Evolutionary conservation across 2,888 invertebrate genomes (phyloP), one percentile per base, ranked within the genome.

Genomic region (Cheiracanthium punctorium): DNA sequence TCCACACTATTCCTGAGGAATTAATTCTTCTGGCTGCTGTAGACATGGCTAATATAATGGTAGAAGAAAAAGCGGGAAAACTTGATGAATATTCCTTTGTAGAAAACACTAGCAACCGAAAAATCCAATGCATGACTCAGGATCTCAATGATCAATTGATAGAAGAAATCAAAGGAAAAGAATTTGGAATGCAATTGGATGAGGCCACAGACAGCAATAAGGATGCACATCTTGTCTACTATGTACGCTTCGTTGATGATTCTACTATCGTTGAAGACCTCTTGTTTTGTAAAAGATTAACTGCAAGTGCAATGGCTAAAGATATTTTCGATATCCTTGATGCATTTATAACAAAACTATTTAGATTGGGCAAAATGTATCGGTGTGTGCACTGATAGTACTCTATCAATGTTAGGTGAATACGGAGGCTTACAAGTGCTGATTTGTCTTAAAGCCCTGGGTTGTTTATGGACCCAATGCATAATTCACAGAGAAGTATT

Each of bases 241-340:
- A n/a, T n/a, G n/a, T n/a, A n/a, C n/a, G n/a, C n/a, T n/a, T n/a
- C n/a, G n/a, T n/a, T n/a, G n/a, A n/a, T n/a, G n/a, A n/a, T n/a
- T n/a, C n/a, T n/a, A n/a, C n/a, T 67, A 32, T 67, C n/a, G 17
- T 67, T 28, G 29, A 67, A 29, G 28, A 67, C 1, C 29, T 28
- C 14, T 28, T 14, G 67, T 67, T 7, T 37, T 7, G 29, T 17
- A 67, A 67, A 29, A 67, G 67, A 8, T 28, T 67, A 28, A 67
- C 29, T 30, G 67, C 10, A 67, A 14, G 1, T 29, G 29, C 5
- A 67, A 67, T 28, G 67, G 67, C 29, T 67, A 24, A 67, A 20
- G 67, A 28, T 67, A 5, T 58, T 5, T 58, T 20, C 58, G 58
- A 58, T 17, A 58, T 58, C 58, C 58, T 58, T 58, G 58, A 58